Evolutionary conservation across 2,888 invertebrate species (phyloP), one percentile per base, ranked within the genome.

Genomic region (Rotaria magnacalcarata): DNA sequence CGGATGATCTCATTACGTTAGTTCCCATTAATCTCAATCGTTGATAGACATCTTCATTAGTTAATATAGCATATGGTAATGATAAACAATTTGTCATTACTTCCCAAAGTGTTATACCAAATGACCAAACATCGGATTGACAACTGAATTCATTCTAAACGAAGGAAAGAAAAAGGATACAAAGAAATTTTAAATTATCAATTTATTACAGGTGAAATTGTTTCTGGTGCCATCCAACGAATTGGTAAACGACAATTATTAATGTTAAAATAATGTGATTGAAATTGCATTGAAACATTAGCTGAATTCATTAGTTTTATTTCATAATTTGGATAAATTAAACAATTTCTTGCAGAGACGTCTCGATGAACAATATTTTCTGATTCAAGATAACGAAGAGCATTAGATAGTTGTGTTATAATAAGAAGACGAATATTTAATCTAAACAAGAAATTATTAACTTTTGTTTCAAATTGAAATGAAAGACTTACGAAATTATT

Each of bases 271-370:
- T 98, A 99, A 90, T 98, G 98, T 91, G 98, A 97, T 89, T 95
- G 96, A 90, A 96, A 96, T 91, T 97, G 97, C 11, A n/a, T 10
- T 47, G 80, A 80, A 0, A 97, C 97, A 14, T 98, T 92, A 0
- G 98, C 98, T 90, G 99, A 99, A 91, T 98, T 98, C 0, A 97
- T 97, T 86, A 96, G 96, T 92, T 96, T 96, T n/a, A 96, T 96
- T 24, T 87, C 89, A 8, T 88, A 84, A 88, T 89, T 87, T 58
- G 90, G 88, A 75, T 89, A 91, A 0, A 98, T 96, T 34, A 98
- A 92, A 89, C 98, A 99, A 92, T 99, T 99, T 85, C 97, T 93
- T 88, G 96, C 96, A 0, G 97, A 97, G 87, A 99, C 92, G 92
- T 99, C 98, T 87, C 96, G 94, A 92, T 98, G 97, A 1, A 98